These are phyloP conservation scores for Falco berigora DNA, from an alignment of 2,797 vertebrate genomes.

Conservation along the genomic window DNA sequence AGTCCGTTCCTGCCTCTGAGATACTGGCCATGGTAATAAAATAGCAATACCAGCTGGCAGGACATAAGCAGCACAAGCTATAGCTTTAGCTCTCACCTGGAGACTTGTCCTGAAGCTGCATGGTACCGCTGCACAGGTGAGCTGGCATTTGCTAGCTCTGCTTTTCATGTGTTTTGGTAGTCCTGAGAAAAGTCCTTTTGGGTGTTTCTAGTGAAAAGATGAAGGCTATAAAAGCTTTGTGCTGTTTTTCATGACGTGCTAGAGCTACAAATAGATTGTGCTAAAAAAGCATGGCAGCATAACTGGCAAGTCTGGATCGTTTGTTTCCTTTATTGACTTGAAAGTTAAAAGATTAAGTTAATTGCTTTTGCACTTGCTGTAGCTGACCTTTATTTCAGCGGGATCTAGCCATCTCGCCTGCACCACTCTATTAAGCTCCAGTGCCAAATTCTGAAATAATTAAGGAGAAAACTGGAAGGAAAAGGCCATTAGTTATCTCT, in stretches of 20 bases:
- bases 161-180: neutral
- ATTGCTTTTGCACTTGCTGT: neutral
- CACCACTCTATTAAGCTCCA: neutral
- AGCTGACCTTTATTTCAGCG: neutral
- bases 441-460: neutral
- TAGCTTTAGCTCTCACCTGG: neutral
- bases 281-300: neutral
- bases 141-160: neutral
- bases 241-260: neutral
- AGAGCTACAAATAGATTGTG: neutral
- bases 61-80: neutral
- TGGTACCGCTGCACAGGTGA: neutral
- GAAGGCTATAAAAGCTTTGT: neutral
- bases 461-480: neutral
- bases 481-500: neutral
- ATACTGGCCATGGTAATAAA: neutral
- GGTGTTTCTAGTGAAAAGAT: neutral
- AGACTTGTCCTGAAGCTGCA: neutral
- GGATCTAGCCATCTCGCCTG: neutral
- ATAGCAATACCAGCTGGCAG: neutral
- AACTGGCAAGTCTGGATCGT: neutral
- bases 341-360: neutral
- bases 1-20: neutral
- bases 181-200: neutral
- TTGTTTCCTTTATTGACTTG: neutral